A percentile compares a stretch with the other conserved stretches of the same genome.
phyloP scores from a whole-genome alignment of 2,113 vertebrate species.

The Tursiops truncatus region DNA sequence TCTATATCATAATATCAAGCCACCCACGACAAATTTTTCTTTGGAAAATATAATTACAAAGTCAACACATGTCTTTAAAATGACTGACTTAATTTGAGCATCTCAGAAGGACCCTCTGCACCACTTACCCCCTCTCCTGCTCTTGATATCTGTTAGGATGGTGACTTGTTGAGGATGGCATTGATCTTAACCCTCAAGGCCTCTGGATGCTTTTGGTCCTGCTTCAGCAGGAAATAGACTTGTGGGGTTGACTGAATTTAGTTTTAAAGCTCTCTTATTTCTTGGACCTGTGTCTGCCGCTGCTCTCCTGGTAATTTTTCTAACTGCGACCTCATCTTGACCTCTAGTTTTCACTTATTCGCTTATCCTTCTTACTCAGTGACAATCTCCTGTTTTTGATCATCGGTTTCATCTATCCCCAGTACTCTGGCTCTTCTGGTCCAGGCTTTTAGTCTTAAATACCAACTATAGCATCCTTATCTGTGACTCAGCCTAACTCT shows the following conservation, averaged over 20 bases:
- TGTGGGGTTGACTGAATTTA: neutral
- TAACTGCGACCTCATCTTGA: neutral
- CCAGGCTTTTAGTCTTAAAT: neutral
- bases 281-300: neutral
- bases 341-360: constrained; percentile 6
- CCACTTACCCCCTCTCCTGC: no score
- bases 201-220: constrained; percentile 13
- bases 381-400: neutral
- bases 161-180: neutral
- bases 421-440: neutral
- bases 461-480: neutral
- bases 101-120: neutral
- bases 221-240: neutral
- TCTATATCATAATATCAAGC: neutral
- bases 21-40: neutral
- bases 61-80: neutral
- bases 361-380: neutral
- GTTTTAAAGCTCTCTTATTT: constrained; percentile 34
- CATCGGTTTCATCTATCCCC: neutral
- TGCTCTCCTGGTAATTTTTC: neutral
- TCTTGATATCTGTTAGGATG: neutral
- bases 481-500: neutral
- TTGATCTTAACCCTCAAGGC: neutral
- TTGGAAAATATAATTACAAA: neutral
- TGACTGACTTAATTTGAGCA: neutral